These are phyloP conservation scores for Clarias magur DNA, from an alignment of 2,113 vertebrate genomes.

Conservation along the genomic window DNA sequence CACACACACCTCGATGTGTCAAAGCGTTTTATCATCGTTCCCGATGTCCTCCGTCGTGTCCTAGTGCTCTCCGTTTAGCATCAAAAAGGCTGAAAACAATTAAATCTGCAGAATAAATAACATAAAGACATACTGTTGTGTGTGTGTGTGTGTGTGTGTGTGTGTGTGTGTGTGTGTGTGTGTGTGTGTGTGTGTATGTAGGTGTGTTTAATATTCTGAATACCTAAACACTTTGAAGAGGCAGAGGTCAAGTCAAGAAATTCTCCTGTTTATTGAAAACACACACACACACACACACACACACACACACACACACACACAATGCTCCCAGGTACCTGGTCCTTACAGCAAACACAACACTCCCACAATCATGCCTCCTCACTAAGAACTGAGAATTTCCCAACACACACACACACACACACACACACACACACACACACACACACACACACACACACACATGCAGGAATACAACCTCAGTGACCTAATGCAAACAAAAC, in stretches of 20 bases:
- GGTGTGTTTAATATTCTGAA: not conserved
- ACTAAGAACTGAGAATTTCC: too few species aligned
- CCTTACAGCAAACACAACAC: conserved; percentile 51
- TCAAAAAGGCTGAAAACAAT: not conserved
- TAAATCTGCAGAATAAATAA: too few species aligned
- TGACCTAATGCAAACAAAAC: not conserved
- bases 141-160: conserved; percentile 11
- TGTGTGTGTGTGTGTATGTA: not conserved
- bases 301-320: not conserved
- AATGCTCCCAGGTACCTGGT: conserved; percentile 51
- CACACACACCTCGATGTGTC: conserved; percentile 32
- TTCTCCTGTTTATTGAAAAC: not conserved
- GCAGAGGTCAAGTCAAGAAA: conserved; percentile 53
- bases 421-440: conserved; percentile 35
- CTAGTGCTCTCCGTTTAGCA: conserved; percentile 4
- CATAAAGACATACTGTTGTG: not conserved
- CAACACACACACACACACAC: not conserved
- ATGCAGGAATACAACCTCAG: not conserved
- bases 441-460: conserved; percentile 8
- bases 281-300: conserved; percentile 21
- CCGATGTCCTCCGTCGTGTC: conserved; percentile 18
- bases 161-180: not conserved
- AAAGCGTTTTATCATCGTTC: conserved; percentile 40
- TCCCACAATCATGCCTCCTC: conserved; percentile 49
- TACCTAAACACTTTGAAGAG: conserved; percentile 39